Conservation (phyloP, 2,888 invertebrate genomes). For the Apeira syringaria region DNA sequence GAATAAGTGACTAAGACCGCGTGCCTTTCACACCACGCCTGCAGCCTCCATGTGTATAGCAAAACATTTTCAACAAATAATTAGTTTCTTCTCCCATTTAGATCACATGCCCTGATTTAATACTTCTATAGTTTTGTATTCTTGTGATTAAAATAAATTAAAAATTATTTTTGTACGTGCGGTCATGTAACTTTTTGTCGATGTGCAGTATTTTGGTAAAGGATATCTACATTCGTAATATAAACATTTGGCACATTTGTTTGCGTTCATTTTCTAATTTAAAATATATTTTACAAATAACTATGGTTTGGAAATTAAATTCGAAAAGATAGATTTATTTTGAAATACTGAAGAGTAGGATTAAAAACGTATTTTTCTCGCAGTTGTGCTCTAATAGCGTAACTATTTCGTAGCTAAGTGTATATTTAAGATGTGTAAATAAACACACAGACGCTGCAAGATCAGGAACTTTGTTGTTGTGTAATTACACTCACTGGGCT, state of each 20-base stretch:
- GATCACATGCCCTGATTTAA: too few relatives aligned
- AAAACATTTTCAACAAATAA: too few relatives aligned
- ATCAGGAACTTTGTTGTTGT: constrained; percentile 33
- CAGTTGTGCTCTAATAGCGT: constrained; percentile 66
- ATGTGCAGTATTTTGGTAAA: constrained; percentile 27
- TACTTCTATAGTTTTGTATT: too few relatives aligned
- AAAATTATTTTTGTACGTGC: constrained; percentile 17
- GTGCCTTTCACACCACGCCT: too few relatives aligned
- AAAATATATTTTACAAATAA: constrained; percentile 26
- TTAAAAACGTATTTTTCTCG: constrained; percentile 56
- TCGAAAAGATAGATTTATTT: constrained; percentile 47
- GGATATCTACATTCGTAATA: constrained; percentile 23
- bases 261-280: constrained; percentile 28
- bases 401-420: constrained; percentile 61
- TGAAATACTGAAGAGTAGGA: constrained; percentile 48
- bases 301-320: constrained; percentile 29
- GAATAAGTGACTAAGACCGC: too few relatives aligned
- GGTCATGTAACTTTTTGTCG: constrained; percentile 10
- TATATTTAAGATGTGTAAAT: constrained; percentile 77
- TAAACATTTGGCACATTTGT: constrained; percentile 30
- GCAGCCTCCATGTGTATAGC: too few relatives aligned
- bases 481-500: background rate
- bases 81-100: too few relatives aligned
- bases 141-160: too few relatives aligned
- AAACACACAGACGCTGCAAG: constrained; percentile 60